phyloP scores from a whole-genome alignment of 2,888 invertebrate species.

The Polydrusus pterygomalis region DNA sequence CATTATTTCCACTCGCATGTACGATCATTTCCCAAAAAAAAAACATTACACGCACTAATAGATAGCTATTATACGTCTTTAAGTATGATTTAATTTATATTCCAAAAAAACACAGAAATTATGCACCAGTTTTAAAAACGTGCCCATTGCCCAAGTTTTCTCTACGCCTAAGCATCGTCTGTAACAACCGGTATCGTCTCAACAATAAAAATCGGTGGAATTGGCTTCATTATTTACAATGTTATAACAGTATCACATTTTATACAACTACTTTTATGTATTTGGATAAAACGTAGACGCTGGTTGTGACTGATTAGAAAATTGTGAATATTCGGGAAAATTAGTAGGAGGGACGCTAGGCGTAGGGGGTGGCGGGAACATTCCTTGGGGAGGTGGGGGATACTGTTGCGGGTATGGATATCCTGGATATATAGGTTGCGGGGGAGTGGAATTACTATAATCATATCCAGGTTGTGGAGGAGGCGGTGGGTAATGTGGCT shows the following conservation, averaged over 20 bases:
- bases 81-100: too few species aligned
- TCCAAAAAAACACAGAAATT: not conserved
- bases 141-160: conserved; percentile 13
- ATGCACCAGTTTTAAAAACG: not conserved
- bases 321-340: conserved; percentile 67
- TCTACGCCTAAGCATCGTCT: conserved; percentile 14
- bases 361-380: conserved; percentile 63
- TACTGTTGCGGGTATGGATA: conserved; percentile 66
- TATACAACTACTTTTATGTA: conserved; percentile 52
- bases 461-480: conserved; percentile 60
- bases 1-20: too few species aligned
- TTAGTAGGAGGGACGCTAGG: conserved; percentile 58
- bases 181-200: not conserved
- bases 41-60: too few species aligned
- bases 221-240: not conserved
- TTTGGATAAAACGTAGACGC: conserved; percentile 32
- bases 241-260: conserved; percentile 32
- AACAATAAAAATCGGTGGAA: conserved; percentile 5
- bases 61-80: too few species aligned
- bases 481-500: conserved; percentile 64
- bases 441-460: conserved; percentile 58
- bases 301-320: conserved; percentile 60
- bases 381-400: conserved; percentile 65
- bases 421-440: conserved; percentile 61
- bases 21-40: too few species aligned